These are phyloP conservation scores for Steatornis caripensis DNA, from an alignment of 2,113 vertebrate genomes.

Conservation along the genomic window DNA sequence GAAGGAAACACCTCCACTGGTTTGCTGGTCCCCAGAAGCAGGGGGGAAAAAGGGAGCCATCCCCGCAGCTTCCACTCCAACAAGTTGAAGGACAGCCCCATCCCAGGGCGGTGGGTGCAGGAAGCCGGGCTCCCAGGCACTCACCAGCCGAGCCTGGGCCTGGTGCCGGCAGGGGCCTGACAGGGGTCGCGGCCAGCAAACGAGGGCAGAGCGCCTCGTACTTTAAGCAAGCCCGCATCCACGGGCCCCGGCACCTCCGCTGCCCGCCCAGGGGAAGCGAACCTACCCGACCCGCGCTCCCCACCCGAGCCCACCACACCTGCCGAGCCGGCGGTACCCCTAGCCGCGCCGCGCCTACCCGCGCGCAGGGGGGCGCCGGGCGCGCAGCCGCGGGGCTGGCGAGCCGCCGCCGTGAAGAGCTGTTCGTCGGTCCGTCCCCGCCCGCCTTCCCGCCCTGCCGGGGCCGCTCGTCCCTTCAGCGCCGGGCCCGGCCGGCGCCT, in stretches of 20 bases:
- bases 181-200: no score
- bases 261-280: no score
- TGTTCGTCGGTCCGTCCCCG: background rate
- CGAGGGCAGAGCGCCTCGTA: accelerated
- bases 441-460: background rate
- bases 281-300: background rate
- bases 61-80: accelerated
- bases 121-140: background rate
- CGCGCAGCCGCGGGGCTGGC: background rate
- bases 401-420: background rate
- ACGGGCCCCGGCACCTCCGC: no score
- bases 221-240: accelerated
- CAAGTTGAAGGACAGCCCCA: background rate
- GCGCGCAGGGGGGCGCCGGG: no score
- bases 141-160: no score
- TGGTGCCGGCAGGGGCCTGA: background rate
- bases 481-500: background rate
- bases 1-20: background rate
- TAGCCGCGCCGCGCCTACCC: background rate
- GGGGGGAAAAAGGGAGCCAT: no score
- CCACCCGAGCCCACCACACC: background rate
- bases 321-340: background rate
- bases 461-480: background rate
- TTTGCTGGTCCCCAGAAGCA: accelerated
- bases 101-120: background rate